Conservation (phyloP, 2,113 vertebrate genomes). For the Malurus melanocephalus region DNA sequence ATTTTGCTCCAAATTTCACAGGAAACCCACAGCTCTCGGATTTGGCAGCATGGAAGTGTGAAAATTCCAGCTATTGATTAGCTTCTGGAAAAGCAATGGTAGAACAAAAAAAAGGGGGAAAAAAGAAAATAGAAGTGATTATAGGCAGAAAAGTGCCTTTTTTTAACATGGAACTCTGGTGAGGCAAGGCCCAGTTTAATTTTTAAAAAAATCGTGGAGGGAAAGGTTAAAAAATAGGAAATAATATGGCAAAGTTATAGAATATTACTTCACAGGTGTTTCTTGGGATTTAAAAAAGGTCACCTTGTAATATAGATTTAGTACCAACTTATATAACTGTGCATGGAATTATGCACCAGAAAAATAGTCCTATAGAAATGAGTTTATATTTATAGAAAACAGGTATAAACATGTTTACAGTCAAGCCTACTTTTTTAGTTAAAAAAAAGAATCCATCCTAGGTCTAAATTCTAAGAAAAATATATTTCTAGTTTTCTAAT, state of each 20-base stretch:
- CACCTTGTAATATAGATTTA: not conserved
- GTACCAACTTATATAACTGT: not conserved
- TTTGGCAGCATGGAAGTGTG: not conserved
- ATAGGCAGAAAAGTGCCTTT: not conserved
- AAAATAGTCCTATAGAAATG: not conserved
- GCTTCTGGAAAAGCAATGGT: not conserved
- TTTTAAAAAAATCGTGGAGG: not conserved
- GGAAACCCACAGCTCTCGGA: not conserved
- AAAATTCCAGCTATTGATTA: not conserved
- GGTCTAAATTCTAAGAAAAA: not conserved
- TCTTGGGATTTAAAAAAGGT: not conserved
- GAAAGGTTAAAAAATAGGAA: not conserved
- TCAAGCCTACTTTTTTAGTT: not conserved
- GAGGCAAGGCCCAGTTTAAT: not conserved
- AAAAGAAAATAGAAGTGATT: not conserved
- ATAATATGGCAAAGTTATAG: not conserved
- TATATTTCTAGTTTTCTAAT: not conserved
- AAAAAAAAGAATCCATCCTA: not conserved
- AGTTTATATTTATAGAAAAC: not conserved
- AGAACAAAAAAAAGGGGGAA: not conserved
- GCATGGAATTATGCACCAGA: not conserved
- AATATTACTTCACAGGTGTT: not conserved
- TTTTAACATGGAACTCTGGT: not conserved
- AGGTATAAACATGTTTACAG: not conserved
- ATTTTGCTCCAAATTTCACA: not conserved